Evolutionary conservation across 2,113 vertebrate genomes (phyloP).

Genomic region (Neomonachus schauinslandi): DNA sequence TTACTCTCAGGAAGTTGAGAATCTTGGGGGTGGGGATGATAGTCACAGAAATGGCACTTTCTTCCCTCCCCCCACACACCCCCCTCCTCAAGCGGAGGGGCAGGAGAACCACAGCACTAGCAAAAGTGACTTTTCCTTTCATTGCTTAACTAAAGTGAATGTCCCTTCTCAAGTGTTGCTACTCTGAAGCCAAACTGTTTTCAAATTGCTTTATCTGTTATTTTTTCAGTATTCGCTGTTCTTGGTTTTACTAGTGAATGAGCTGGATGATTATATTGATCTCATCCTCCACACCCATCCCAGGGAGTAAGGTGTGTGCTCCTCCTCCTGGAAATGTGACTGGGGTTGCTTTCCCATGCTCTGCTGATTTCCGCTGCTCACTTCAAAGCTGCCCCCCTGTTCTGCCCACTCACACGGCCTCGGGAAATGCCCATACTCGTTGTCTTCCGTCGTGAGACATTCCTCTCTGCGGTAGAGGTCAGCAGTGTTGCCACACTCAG

Average conservation of each 20-base stretch:
- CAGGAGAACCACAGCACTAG: neutral
- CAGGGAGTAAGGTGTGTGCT: neutral
- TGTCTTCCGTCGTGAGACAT: neutral
- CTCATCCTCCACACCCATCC: neutral
- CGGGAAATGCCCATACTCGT: neutral
- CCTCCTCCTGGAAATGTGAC: neutral
- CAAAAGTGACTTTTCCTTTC: neutral
- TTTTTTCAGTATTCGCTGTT: neutral
- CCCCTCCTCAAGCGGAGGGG: neutral
- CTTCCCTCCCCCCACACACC: no score
- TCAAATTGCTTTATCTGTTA: neutral
- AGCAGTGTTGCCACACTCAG: accelerated
- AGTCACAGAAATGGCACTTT: neutral
- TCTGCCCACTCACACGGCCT: neutral
- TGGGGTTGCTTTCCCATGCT: neutral
- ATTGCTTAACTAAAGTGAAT: neutral
- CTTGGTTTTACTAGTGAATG: neutral
- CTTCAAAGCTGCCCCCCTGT: neutral
- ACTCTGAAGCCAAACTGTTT: neutral
- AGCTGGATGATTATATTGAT: neutral
- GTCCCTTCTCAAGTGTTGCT: neutral
- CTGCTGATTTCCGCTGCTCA: neutral
- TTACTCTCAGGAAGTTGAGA: neutral
- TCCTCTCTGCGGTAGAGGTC: neutral
- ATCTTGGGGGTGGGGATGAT: neutral